Evolutionary conservation across 23 tunicate genomes (phyloP), one percentile per base, ranked within the genome.

Genomic region (Ciona savignyi): DNA sequence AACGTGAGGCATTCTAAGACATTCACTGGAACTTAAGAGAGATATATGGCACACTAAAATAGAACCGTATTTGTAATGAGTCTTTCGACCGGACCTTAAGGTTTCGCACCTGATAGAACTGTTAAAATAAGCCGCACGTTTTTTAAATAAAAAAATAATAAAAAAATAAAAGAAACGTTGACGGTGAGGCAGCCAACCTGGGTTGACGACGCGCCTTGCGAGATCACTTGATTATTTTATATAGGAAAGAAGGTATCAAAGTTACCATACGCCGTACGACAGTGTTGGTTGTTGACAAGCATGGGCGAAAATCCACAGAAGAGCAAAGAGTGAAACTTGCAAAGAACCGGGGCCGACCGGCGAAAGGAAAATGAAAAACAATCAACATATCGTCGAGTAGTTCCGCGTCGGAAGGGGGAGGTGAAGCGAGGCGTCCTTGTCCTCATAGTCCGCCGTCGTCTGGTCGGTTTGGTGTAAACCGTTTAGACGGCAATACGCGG

Each of bases 141-240:
- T n/a, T n/a, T n/a, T n/a, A n/a, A n/a, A n/a, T n/a, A n/a, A n/a
- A n/a, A n/a, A n/a, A n/a, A n/a, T n/a, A n/a, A n/a, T n/a, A n/a
- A n/a, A n/a, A n/a, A n/a, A 42, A 42, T 15, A 15, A 6, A 42
- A 42, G 56, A 42, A 42, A 42, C 15, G 56, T 42, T 42, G 56
- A 42, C 56, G 56, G 56, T 9, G 56, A 42, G 56, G 56, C 56
- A 42, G 56, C 56, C 56, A 42, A 42, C 56, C 56, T 42, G 56
- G 15, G 9, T 6, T 15, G 56, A 9, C 56, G 56, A 42, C n/a
- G 56, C 56, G 15, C 56, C 11, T 6, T 42, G 56, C 56, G 56
- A 42, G 56, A 9, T 42, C 56, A 42, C 56, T 42, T 42, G 56
- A 42, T 42, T 42, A 9, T 6, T 42, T 42, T 42, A 15, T 9